phyloP scores from a whole-genome alignment of 2,797 vertebrate genomes.

The Sus cebifrons region DNA sequence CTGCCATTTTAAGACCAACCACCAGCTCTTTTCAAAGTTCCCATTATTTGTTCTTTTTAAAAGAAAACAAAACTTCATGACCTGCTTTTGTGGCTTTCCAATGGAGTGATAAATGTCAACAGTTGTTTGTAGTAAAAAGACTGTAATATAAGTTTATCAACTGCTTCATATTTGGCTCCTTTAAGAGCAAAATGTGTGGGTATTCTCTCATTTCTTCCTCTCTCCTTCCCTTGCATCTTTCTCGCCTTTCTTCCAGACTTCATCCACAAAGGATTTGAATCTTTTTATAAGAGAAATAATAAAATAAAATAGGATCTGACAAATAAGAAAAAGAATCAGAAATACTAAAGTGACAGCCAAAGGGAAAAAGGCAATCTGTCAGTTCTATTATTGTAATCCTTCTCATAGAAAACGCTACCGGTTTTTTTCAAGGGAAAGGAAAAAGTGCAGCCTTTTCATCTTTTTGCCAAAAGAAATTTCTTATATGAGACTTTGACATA shows the following conservation, averaged over 20 bases:
- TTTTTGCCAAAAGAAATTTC: conserved; percentile 1
- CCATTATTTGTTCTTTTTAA: conserved; percentile 17
- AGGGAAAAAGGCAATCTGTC: neutral
- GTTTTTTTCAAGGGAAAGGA: neutral
- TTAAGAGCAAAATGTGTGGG: neutral
- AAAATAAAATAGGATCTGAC: conserved; percentile 33
- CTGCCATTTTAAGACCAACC: neutral
- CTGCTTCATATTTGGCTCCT: neutral
- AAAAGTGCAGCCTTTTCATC: neutral
- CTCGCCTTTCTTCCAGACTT: neutral
- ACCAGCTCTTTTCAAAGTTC: neutral
- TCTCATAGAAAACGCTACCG: neutral
- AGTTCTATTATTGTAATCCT: neutral
- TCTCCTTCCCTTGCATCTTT: neutral
- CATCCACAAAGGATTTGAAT: conserved; percentile 13
- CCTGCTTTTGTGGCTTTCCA: neutral
- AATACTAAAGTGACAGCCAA: neutral
- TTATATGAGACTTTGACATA: neutral
- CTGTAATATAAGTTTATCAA: neutral
- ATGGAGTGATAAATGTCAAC: neutral
- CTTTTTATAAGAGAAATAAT: neutral
- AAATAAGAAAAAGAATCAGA: conserved; percentile 12
- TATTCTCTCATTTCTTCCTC: neutral
- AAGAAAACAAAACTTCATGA: conserved; percentile 45
- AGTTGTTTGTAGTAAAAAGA: neutral